Evolutionary conservation across 2,797 vertebrate genomes (phyloP), one percentile per base, ranked within the genome.

Genomic region (Artibeus jamaicensis): DNA sequence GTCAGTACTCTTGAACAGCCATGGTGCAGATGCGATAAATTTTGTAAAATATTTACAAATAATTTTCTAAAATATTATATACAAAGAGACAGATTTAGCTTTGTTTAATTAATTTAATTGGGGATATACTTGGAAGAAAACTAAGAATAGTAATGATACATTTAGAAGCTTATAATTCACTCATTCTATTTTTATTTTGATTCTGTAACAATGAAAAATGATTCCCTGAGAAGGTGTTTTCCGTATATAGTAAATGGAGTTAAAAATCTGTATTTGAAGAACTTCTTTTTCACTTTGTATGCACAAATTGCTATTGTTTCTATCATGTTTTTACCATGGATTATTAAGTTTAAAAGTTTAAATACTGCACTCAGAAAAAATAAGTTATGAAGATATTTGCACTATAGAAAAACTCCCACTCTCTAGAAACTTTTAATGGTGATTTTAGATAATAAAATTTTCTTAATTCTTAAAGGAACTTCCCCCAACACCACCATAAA

Each of bases 301-400:
- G 50, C 57, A 59, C 10, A 81, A 73, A 81, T 93, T 87, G 42
- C n/a, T 71, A 48, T 79, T 53, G 15, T 62, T 73, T 73, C n/a
- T 91, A 50, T 73, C 48, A 22, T 65, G n/a, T 65, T 62, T 88
- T 81, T 18, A 65, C 16, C 42, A 6, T 81, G 53, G 62, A 16
- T 92, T 83, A 74, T 65, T 84, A 84, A 65, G 29, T 76, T 73
- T 84, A 74, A 83, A 83, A 82, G 37, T 70, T 93, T 81, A 87
- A 78, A 39, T 9, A 55, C 44, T 74, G 5, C 4, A 67, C 32
- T 82, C 11, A 55, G 44, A 73, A 70, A 82, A 82, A 48, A 34
- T 32, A 88, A 67, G 9, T 65, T 50, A 34, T 73, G 55, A 44
- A 32, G 29, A 44, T 88, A 74, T 44, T 88, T 74, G 19, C 87